Percentiles rank a stretch among this genome's conserved stretches.
phyloP scores from a whole-genome alignment of 2,888 invertebrate genomes.

The Drosophila pegasa region DNA sequence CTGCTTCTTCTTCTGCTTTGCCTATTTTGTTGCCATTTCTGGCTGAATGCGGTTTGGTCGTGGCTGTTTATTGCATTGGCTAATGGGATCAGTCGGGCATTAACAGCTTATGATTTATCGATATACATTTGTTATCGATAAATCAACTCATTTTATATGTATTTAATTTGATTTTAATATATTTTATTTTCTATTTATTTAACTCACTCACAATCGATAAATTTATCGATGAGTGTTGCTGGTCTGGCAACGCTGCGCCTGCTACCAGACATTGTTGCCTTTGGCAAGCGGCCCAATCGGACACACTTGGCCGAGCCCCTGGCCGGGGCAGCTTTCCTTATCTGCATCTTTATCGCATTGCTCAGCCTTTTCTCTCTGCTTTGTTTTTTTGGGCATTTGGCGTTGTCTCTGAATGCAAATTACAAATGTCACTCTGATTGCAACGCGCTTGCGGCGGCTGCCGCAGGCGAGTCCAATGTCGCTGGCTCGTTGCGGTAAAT shows the following conservation, averaged over 20 bases:
- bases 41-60: conserved; percentile 41
- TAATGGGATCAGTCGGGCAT: neutral
- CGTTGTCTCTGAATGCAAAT: conserved; percentile 38
- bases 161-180: neutral
- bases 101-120: neutral
- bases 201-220: neutral
- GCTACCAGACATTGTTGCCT: conserved; percentile 49
- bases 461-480: conserved; percentile 46
- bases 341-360: conserved; percentile 31
- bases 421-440: conserved; percentile 59
- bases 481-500: conserved; percentile 28
- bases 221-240: neutral
- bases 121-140: neutral
- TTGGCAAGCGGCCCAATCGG: conserved; percentile 63
- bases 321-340: conserved; percentile 36
- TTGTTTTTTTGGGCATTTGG: conserved; percentile 27
- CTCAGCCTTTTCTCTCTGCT: neutral
- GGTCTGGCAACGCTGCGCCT: conserved; percentile 14
- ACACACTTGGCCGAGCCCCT: conserved; percentile 55
- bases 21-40: conserved; percentile 25
- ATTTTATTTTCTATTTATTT: too few relatives aligned
- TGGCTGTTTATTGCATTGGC: neutral
- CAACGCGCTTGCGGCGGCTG: conserved; percentile 29
- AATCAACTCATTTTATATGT: neutral
- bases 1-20: conserved; percentile 3